Percentiles rank a stretch among this genome's conserved stretches.
Conservation (phyloP, 2,797 vertebrate species). For the Phalanger gymnotis region DNA sequence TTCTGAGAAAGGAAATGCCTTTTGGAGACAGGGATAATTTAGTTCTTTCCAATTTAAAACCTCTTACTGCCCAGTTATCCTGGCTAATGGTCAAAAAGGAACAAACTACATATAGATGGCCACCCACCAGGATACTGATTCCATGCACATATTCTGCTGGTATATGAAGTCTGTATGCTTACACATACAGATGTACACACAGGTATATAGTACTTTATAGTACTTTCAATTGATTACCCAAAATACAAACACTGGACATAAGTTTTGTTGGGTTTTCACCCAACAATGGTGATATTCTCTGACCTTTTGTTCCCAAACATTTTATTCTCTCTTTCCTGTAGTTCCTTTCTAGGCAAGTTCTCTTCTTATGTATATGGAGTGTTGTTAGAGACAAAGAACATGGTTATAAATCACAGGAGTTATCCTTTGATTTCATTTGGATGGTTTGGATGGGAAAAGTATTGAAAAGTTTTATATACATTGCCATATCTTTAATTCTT, state of each 20-base stretch:
- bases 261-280: neutral
- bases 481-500: neutral
- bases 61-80: constrained; percentile 57
- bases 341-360: neutral
- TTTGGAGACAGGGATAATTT: constrained; percentile 49
- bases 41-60: constrained; percentile 34
- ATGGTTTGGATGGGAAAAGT: neutral
- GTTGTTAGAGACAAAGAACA: neutral
- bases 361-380: neutral
- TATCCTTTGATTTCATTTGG: neutral
- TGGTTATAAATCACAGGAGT: neutral
- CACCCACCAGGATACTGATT: constrained; percentile 44
- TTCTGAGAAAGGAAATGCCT: constrained; percentile 60
- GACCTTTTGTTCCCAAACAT: neutral
- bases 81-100: constrained; percentile 23
- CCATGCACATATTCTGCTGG: neutral
- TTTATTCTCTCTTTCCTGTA: neutral
- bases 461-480: neutral
- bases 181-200: neutral
- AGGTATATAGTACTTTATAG: neutral
- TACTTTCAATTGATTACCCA: neutral
- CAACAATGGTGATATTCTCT: neutral
- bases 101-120: constrained; percentile 55
- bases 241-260: neutral
- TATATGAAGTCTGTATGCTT: too few relatives aligned